These are phyloP conservation scores for Brachionus rotundiformis DNA, from an alignment of 1,140 invertebrate species.

Conservation along the genomic window DNA sequence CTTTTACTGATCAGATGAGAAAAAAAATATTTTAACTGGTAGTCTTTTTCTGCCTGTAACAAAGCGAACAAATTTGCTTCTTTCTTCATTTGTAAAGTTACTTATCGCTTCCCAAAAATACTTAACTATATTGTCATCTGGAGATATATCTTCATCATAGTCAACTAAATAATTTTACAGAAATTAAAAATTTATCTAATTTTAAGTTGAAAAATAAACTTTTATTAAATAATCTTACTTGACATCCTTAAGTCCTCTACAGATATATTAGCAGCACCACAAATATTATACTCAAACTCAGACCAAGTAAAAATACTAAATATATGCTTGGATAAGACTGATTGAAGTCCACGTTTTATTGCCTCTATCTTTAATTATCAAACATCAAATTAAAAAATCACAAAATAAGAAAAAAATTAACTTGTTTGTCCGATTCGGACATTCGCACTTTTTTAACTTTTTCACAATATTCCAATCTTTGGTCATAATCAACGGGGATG, in stretches of 20 bases:
- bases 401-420: slow-evolving; percentile 54
- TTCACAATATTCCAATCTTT: slow-evolving; percentile 58
- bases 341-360: slow-evolving; percentile 58
- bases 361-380: too few species aligned
- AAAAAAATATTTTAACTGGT: slow-evolving; percentile 61
- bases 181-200: neutral
- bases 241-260: slow-evolving; percentile 59
- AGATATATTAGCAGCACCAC: slow-evolving; percentile 62
- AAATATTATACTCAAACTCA: slow-evolving; percentile 61
- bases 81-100: slow-evolving; percentile 63
- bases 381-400: too few species aligned
- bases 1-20: slow-evolving; percentile 60
- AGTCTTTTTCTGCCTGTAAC: slow-evolving; percentile 61
- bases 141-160: slow-evolving; percentile 62
- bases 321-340: slow-evolving; percentile 62
- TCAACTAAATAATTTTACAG: slow-evolving; percentile 1
- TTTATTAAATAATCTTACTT: slow-evolving; percentile 54
- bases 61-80: slow-evolving; percentile 63
- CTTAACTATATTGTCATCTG: slow-evolving; percentile 59
- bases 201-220: too few species aligned
- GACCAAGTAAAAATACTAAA: slow-evolving; percentile 63
- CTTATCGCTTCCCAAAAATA: slow-evolving; percentile 62
- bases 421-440: slow-evolving; percentile 61
- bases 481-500: slow-evolving; percentile 55
- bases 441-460: slow-evolving; percentile 58